Percentiles rank a stretch among this genome's conserved stretches.
Conservation (phyloP, 1,140 invertebrate genomes). For the Ceratitis capitata region DNA sequence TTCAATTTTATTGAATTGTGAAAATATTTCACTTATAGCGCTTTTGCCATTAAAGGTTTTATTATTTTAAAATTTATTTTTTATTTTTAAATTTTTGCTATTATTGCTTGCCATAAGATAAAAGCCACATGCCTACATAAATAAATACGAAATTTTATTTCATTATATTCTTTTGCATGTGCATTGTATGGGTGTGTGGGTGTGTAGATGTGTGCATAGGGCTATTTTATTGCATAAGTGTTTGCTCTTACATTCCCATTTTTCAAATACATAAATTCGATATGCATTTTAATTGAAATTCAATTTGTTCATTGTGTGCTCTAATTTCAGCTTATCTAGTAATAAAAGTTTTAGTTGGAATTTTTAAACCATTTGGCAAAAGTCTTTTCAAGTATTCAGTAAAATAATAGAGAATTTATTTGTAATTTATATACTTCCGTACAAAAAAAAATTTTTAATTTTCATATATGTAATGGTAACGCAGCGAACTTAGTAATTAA, state of each 20-base stretch:
- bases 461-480: no score
- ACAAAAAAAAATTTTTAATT: no score
- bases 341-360: conserved; percentile 1
- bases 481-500: no score
- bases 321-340: background rate
- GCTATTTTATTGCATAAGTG: background rate
- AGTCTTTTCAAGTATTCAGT: background rate
- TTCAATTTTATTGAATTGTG: background rate
- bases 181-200: no score
- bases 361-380: background rate
- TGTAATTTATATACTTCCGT: no score
- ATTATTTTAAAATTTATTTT: background rate
- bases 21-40: conserved; percentile 27
- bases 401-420: no score
- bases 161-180: no score
- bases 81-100: no score
- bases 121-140: background rate
- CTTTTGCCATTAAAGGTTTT: background rate
- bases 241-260: background rate
- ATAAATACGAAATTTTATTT: background rate
- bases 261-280: background rate
- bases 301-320: background rate
- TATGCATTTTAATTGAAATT: background rate
- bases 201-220: background rate
- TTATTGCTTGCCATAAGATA: background rate